Evolutionary conservation across 2,113 vertebrate species (phyloP).

Genomic region (Phycodurus eques): DNA sequence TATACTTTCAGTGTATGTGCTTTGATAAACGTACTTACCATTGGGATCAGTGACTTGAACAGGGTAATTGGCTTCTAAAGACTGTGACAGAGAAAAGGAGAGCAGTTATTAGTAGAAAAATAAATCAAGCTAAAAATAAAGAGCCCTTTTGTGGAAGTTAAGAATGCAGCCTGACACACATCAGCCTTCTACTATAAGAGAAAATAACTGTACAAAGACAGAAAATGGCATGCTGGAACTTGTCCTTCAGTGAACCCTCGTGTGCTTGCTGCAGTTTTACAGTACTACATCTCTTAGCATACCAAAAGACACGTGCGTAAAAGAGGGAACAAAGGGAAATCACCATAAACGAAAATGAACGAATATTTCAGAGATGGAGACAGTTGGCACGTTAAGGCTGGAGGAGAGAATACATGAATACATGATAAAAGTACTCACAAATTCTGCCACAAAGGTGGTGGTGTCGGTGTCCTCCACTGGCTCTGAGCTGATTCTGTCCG

Average conservation of each 20-base stretch:
- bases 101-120: slow-evolving; percentile 22
- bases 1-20: not conserved
- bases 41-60: slow-evolving; percentile 91
- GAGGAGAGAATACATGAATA: not conserved
- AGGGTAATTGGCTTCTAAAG: slow-evolving; percentile 86
- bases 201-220: slow-evolving; percentile 33
- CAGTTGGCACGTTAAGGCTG: not conserved
- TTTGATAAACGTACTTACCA: slow-evolving; percentile 64
- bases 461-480: slow-evolving; percentile 95
- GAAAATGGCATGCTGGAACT: slow-evolving; percentile 47
- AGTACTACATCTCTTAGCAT: slow-evolving; percentile 29
- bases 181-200: slow-evolving; percentile 11
- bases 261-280: slow-evolving; percentile 34
- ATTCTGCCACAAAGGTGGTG: slow-evolving; percentile 83
- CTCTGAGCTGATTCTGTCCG: slow-evolving; percentile 79
- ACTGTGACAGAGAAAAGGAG: slow-evolving; percentile 69
- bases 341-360: slow-evolving; percentile 5
- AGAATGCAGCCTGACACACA: not conserved
- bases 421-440: slow-evolving; percentile 67
- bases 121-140: slow-evolving; percentile 4
- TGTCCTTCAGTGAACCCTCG: slow-evolving; percentile 37
- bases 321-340: slow-evolving; percentile 25
- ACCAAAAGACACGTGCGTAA: slow-evolving; percentile 23
- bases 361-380: slow-evolving; percentile 19
- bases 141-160: slow-evolving; percentile 8